A percentile compares a stretch with the other conserved stretches of the same genome.
These are phyloP conservation scores for Acromyrmex charruanus DNA, from an alignment of 1,140 invertebrate species.

Conservation along the genomic window DNA sequence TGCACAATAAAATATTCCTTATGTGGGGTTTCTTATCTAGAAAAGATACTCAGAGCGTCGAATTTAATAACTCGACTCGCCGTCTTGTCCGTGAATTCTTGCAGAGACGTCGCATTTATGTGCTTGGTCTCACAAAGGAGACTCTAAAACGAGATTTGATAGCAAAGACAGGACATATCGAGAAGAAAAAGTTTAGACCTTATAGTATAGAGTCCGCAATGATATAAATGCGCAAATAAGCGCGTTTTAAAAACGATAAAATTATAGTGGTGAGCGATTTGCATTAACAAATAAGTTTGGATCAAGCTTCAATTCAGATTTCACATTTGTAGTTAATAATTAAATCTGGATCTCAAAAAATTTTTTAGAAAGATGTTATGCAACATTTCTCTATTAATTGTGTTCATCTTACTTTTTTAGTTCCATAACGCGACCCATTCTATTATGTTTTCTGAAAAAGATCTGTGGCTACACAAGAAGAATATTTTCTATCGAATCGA, in stretches of 20 bases:
- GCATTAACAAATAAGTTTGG: background rate
- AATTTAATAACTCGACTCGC: constrained; percentile 57
- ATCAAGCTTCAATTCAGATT: background rate
- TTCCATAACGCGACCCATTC: background rate
- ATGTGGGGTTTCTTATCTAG: constrained; percentile 42
- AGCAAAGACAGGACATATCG: constrained; percentile 2
- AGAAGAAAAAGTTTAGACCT: constrained; percentile 31
- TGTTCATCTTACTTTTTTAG: background rate
- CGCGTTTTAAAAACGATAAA: constrained; percentile 18
- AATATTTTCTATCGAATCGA: background rate
- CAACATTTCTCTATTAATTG: background rate
- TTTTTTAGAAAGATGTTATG: background rate
- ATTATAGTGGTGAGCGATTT: background rate
- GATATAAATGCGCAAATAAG: background rate
- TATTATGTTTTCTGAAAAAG: background rate
- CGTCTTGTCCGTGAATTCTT: constrained; percentile 25
- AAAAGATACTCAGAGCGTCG: constrained; percentile 40
- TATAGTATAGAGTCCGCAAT: background rate
- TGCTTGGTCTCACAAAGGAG: constrained; percentile 47
- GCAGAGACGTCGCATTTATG: constrained; percentile 31
- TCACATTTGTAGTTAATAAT: background rate
- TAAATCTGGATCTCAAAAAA: background rate
- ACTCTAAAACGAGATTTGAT: constrained; percentile 26
- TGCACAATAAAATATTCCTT: constrained; percentile 54
- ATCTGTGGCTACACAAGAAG: background rate